phyloP scores from a whole-genome alignment of 2,113 vertebrate species.

The Brachypteracias leptosomus region DNA sequence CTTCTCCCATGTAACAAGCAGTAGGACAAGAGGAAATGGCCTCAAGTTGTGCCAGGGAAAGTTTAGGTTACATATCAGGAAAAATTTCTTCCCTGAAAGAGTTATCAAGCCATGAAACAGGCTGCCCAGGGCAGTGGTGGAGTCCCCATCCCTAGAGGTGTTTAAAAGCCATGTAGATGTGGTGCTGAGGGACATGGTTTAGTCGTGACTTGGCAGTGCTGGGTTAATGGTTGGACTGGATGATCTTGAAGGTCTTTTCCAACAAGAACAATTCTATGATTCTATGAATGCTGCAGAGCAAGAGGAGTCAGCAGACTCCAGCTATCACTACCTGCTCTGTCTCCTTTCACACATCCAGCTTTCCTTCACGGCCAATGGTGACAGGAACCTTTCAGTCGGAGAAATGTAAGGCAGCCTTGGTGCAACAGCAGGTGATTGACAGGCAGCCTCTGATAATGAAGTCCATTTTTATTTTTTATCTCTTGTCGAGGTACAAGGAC shows the following conservation, averaged over 20 bases:
- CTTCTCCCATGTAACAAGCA: not conserved
- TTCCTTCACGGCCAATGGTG: not conserved
- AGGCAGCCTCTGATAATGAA: conserved; percentile 45
- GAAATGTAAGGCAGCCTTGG: not conserved
- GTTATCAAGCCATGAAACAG: not conserved
- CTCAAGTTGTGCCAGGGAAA: not conserved
- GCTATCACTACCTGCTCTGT: not conserved
- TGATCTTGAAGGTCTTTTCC: not conserved
- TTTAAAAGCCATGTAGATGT: not conserved
- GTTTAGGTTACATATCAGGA: not conserved
- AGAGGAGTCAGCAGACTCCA: not conserved
- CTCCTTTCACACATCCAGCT: not conserved
- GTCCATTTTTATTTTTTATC: conserved; percentile 56
- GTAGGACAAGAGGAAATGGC: not conserved
- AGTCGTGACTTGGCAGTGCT: not conserved
- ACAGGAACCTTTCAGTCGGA: not conserved
- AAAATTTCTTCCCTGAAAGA: not conserved
- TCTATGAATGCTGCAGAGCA: not conserved
- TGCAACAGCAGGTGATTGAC: not conserved
- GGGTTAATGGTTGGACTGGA: not conserved
- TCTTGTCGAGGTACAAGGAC: conserved; percentile 60
- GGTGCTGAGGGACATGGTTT: not conserved
- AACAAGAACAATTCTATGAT: not conserved
- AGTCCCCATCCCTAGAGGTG: not conserved
- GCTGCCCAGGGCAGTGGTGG: not conserved